Evolutionary conservation across 2,888 invertebrate genomes (phyloP).

Genomic region (Dorcus hopei): DNA sequence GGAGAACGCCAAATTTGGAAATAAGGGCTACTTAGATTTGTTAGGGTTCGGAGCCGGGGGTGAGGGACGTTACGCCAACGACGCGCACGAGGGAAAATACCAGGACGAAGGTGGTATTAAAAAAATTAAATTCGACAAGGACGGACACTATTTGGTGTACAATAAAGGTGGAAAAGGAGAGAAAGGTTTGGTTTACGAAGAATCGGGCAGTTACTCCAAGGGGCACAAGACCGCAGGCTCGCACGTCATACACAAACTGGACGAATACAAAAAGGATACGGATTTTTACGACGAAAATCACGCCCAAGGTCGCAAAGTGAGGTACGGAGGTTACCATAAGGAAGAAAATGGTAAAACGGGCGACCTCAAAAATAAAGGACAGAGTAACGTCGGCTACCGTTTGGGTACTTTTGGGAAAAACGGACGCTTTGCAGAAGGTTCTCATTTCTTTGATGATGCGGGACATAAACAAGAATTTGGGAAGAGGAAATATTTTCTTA

Average conservation of each 20-base stretch:
- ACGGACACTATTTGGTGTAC: conserved; percentile 63
- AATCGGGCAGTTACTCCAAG: conserved; percentile 71
- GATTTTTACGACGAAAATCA: conserved; percentile 78
- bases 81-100: conserved; percentile 61
- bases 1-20: no score
- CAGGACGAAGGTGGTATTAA: conserved; percentile 62
- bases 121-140: conserved; percentile 62
- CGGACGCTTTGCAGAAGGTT: no score
- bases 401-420: no score
- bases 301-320: conserved; percentile 71
- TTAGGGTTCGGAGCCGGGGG: conserved; percentile 53
- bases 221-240: conserved; percentile 79
- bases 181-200: conserved; percentile 57
- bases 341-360: no score
- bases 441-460: no score
- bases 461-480: no score
- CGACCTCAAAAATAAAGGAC: no score
- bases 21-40: no score
- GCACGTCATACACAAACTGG: conserved; percentile 75
- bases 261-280: conserved; percentile 78
- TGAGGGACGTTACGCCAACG: conserved; percentile 74
- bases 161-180: conserved; percentile 63
- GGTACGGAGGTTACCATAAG: conserved; percentile 62
- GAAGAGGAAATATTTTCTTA: no score
- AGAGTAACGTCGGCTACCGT: no score